Evolutionary conservation across 2,888 invertebrate genomes (phyloP).

Genomic region (Orthosia cruda): DNA sequence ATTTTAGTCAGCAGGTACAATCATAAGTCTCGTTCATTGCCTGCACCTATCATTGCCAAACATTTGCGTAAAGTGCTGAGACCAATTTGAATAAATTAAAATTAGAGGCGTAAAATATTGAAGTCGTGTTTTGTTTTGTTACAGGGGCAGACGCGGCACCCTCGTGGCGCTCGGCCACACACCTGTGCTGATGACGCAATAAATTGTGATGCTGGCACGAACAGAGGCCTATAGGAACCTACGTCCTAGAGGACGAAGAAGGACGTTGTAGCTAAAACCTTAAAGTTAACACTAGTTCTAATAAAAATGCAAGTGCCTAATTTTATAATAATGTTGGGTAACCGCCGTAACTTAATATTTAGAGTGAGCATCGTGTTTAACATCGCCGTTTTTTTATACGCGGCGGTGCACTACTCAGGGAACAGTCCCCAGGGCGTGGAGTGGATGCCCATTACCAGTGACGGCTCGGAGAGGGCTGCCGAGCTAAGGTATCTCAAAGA

Average conservation of each 20-base stretch:
- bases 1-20: slow-evolving; percentile 4
- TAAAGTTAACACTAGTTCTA: slow-evolving; percentile 75
- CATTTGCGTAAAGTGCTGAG: slow-evolving; percentile 33
- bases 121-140: slow-evolving; percentile 76
- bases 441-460: slow-evolving; percentile 85
- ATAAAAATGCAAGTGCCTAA: slow-evolving; percentile 88
- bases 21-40: slow-evolving; percentile 31
- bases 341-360: slow-evolving; percentile 94
- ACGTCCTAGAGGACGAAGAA: slow-evolving; percentile 91
- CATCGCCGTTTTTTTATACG: slow-evolving; percentile 94
- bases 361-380: slow-evolving; percentile 95
- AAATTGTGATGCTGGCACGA: slow-evolving; percentile 91
- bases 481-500: slow-evolving; percentile 80
- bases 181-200: slow-evolving; percentile 87
- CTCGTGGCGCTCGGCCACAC: slow-evolving; percentile 82
- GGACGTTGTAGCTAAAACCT: slow-evolving; percentile 84
- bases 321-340: slow-evolving; percentile 85
- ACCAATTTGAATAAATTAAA: slow-evolving; percentile 10
- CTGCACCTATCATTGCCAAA: slow-evolving; percentile 22
- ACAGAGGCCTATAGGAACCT: slow-evolving; percentile 89
- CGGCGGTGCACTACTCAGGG: slow-evolving; percentile 92
- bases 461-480: slow-evolving; percentile 81
- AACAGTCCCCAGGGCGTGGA: slow-evolving; percentile 80
- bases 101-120: slow-evolving; percentile 18
- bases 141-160: slow-evolving; percentile 84